Percentiles rank a stretch among this genome's conserved stretches.
phyloP scores from a whole-genome alignment of 1,140 invertebrate genomes.

The Calephelis virginiensis region DNA sequence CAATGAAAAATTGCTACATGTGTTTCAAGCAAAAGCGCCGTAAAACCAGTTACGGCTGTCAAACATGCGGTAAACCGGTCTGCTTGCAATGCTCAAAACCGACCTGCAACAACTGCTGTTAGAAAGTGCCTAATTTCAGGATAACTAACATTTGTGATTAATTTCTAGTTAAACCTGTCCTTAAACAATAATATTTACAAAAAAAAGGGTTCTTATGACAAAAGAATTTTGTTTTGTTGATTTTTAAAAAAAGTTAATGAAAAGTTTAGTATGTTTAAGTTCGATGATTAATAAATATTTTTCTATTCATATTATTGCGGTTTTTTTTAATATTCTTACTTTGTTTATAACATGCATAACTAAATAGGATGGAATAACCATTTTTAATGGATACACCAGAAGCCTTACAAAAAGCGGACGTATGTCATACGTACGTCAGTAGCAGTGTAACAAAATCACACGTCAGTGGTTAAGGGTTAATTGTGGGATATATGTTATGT shows the following conservation, averaged over 20 bases:
- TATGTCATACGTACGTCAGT: not conserved
- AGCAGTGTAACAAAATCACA: not conserved
- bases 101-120: no score
- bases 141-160: no score
- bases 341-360: not conserved
- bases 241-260: slow-evolving; percentile 1
- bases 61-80: no score
- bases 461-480: slow-evolving; percentile 1
- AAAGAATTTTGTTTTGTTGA: not conserved
- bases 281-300: not conserved
- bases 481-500: no score
- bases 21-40: no score
- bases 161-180: no score
- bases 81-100: no score
- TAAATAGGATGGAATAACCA: not conserved
- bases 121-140: no score
- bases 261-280: not conserved
- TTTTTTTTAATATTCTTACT: not conserved
- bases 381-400: not conserved
- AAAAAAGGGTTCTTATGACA: not conserved
- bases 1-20: no score
- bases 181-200: no score
- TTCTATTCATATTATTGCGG: not conserved
- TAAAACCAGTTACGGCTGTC: no score
- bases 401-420: not conserved